Evolutionary conservation across 1,140 invertebrate species (phyloP).

Genomic region (Solenopsis invicta): DNA sequence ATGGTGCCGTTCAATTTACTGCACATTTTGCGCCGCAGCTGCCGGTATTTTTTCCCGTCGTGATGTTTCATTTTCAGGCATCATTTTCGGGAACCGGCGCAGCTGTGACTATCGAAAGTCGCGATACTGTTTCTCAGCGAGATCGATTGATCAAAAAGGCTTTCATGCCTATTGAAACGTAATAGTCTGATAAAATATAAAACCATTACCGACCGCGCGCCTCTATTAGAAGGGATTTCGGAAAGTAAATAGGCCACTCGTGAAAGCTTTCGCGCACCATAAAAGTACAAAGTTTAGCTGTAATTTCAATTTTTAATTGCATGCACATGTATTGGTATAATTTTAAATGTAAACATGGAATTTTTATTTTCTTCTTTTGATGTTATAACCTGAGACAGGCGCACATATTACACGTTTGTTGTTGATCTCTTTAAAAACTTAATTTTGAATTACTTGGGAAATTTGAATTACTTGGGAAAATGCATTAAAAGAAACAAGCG

Average conservation of each 20-base stretch:
- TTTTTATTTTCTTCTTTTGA: neutral
- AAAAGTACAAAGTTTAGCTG: neutral
- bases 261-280: neutral
- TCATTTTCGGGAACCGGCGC: slow-evolving; percentile 30
- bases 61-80: slow-evolving; percentile 57
- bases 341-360: neutral
- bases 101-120: slow-evolving; percentile 46
- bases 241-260: neutral
- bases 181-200: neutral
- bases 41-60: slow-evolving; percentile 41
- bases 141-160: slow-evolving; percentile 21
- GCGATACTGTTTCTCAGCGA: slow-evolving; percentile 31
- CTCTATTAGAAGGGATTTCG: neutral
- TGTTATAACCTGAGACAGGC: neutral
- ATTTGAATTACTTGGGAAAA: neutral
- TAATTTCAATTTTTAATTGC: neutral
- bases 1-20: slow-evolving; percentile 75
- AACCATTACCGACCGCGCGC: neutral
- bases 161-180: slow-evolving; percentile 3
- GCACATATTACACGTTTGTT: neutral
- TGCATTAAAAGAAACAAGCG: too few relatives aligned
- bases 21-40: slow-evolving; percentile 62
- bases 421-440: neutral
- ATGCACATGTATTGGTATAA: neutral
- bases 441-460: neutral